These are phyloP conservation scores for Antennarius striatus DNA, from an alignment of 2,113 vertebrate species.

Conservation along the genomic window DNA sequence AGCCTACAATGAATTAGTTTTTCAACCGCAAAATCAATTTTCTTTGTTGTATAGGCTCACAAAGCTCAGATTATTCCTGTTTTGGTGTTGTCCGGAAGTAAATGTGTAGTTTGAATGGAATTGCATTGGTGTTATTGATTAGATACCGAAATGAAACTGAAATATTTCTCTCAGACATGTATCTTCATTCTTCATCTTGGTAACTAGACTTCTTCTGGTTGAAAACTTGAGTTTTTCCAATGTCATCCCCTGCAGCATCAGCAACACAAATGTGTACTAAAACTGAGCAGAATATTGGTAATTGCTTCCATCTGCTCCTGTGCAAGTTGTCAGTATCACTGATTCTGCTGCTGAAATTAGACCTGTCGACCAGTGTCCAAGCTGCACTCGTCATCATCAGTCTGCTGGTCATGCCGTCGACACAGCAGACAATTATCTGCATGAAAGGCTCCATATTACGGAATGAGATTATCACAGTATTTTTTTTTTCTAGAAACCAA, in stretches of 20 bases:
- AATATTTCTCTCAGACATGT: too few species aligned
- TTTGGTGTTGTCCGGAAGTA: constrained; percentile 27
- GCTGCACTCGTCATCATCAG: constrained; percentile 34
- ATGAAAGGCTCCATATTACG: constrained; percentile 1
- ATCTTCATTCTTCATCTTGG: too few species aligned
- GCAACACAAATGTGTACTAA: constrained; percentile 64
- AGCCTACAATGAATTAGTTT: constrained; percentile 54
- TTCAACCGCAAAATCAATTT: constrained; percentile 66
- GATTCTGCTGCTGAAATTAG: constrained; percentile 63
- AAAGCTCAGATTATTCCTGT: constrained; percentile 43
- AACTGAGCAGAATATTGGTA: constrained; percentile 65
- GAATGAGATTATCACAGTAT: neutral
- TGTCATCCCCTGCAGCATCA: constrained; percentile 18
- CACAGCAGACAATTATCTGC: constrained; percentile 16
- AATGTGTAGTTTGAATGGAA: constrained; percentile 59
- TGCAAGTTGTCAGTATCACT: constrained; percentile 67
- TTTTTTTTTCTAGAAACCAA: constrained; percentile 3
- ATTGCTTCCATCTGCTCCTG: constrained; percentile 73
- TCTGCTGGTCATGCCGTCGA: constrained; percentile 23
- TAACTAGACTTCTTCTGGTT: too few species aligned
- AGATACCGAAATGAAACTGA: constrained; percentile 26
- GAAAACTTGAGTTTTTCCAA: too few species aligned
- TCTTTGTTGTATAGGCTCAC: constrained; percentile 35
- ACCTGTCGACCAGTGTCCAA: constrained; percentile 41
- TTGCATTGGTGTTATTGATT: constrained; percentile 66